phyloP scores from a whole-genome alignment of 64 coral and sea anemone species.

The Pachyseris speciosa region DNA sequence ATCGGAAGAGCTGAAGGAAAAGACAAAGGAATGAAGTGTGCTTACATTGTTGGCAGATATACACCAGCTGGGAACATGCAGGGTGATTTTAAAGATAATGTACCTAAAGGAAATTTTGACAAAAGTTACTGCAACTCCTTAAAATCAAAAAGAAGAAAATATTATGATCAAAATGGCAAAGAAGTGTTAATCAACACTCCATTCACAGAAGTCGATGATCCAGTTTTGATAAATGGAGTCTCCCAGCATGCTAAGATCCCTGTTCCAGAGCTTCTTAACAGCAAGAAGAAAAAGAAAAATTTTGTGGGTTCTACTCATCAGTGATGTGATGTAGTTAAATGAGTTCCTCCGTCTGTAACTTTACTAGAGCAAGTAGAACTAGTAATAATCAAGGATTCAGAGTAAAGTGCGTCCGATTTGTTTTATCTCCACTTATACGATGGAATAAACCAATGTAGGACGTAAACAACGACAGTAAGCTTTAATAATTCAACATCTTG shows the following conservation, averaged over 20 bases:
- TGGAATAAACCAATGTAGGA: too few relatives aligned
- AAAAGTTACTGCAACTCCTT: conserved; percentile 52
- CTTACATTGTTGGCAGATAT: conserved; percentile 82
- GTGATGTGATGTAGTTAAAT: not conserved
- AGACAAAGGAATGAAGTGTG: conserved; percentile 46
- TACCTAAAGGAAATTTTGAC: conserved; percentile 71
- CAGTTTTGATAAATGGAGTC: too few relatives aligned
- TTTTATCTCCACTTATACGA: too few relatives aligned
- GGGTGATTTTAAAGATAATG: conserved; percentile 62
- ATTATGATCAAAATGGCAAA: not conserved
- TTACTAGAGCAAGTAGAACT: too few relatives aligned
- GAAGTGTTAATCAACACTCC: not conserved
- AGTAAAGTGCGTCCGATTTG: too few relatives aligned
- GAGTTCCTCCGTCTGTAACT: too few relatives aligned
- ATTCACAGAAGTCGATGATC: not conserved
- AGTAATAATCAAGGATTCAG: too few relatives aligned
- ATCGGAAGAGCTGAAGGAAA: conserved; percentile 56
- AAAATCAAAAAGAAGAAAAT: not conserved
- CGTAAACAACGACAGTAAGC: too few relatives aligned
- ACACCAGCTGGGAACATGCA: conserved; percentile 76
- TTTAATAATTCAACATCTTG: too few relatives aligned
- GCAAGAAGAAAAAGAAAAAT: not conserved
- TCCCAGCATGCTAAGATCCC: too few relatives aligned
- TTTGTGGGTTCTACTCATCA: not conserved
- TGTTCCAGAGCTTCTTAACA: too few relatives aligned